Evolutionary conservation across 1,140 invertebrate genomes (phyloP).

Genomic region (Physella acuta): DNA sequence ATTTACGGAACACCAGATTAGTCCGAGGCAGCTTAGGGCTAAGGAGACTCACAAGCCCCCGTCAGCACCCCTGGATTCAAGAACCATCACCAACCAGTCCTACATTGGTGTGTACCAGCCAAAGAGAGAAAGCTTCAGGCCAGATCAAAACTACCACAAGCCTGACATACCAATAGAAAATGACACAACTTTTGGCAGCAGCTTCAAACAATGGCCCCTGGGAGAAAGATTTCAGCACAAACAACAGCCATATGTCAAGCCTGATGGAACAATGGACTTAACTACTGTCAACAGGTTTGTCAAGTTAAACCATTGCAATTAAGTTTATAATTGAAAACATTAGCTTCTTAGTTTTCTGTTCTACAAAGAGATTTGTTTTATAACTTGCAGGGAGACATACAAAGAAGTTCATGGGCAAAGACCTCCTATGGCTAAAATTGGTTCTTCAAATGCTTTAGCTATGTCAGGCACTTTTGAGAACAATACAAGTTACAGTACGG

Average conservation of each 20-base stretch:
- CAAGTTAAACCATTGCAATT: not conserved
- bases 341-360: no score
- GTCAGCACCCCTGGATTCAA: conserved; percentile 8
- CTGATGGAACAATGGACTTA: conserved; percentile 29
- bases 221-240: not conserved
- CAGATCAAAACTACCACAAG: conserved; percentile 1
- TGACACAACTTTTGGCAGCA: conserved; percentile 10
- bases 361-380: no score
- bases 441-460: not conserved
- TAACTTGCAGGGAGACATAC: conserved; percentile 11
- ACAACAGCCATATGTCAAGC: conserved; percentile 16
- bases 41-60: conserved; percentile 21
- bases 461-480: not conserved
- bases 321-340: not conserved
- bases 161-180: conserved; percentile 19
- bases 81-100: conserved; percentile 18
- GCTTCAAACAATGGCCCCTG: conserved; percentile 18
- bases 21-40: not conserved
- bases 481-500: conserved; percentile 8
- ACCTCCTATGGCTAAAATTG: not conserved
- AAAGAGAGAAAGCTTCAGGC: conserved; percentile 23
- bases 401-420: conserved; percentile 7
- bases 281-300: conserved; percentile 23
- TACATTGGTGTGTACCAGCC: conserved; percentile 19
- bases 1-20: conserved; percentile 24